These are phyloP conservation scores for Menidia beryllina DNA, from an alignment of 2,113 vertebrate species.

Conservation along the genomic window DNA sequence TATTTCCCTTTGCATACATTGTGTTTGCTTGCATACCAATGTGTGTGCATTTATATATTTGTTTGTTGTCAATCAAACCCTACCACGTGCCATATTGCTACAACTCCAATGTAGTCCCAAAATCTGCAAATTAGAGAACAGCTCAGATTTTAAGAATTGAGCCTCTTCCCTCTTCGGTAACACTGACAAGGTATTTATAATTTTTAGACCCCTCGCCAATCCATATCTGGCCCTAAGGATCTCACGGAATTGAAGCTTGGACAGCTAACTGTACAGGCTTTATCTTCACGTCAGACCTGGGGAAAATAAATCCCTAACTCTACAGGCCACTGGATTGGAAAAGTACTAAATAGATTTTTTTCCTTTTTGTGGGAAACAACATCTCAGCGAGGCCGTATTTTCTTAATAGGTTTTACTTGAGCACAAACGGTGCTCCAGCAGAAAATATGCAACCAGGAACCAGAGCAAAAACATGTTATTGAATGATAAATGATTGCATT, in stretches of 20 bases:
- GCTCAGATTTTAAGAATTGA: conserved; percentile 31
- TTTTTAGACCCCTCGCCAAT: conserved; percentile 48
- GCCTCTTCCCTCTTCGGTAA: conserved; percentile 41
- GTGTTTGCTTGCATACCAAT: conserved; percentile 7
- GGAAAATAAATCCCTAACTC: conserved; percentile 62
- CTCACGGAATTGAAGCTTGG: conserved; percentile 59
- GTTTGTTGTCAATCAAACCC: conserved; percentile 10
- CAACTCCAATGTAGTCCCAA: conserved; percentile 18
- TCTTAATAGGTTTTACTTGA: conserved; percentile 72
- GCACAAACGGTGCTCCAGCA: conserved; percentile 68
- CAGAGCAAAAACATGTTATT: conserved; percentile 66
- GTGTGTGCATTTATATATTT: conserved; percentile 10
- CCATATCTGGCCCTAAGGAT: conserved; percentile 65
- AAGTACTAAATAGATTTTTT: conserved; percentile 72
- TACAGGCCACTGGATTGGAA: conserved; percentile 76
- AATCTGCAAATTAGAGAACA: conserved; percentile 32
- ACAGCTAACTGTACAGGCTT: conserved; percentile 59
- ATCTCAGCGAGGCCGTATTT: conserved; percentile 66
- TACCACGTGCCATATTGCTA: conserved; percentile 16
- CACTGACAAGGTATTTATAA: conserved; percentile 59
- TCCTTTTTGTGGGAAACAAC: conserved; percentile 58
- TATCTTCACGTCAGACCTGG: conserved; percentile 50
- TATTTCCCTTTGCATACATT: neutral
- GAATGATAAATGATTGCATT: conserved; percentile 70
- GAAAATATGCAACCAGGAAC: conserved; percentile 66